Conservation (phyloP, 37 sponge, comb jelly and placozoan genomes). For the Halichondria panicea region DNA sequence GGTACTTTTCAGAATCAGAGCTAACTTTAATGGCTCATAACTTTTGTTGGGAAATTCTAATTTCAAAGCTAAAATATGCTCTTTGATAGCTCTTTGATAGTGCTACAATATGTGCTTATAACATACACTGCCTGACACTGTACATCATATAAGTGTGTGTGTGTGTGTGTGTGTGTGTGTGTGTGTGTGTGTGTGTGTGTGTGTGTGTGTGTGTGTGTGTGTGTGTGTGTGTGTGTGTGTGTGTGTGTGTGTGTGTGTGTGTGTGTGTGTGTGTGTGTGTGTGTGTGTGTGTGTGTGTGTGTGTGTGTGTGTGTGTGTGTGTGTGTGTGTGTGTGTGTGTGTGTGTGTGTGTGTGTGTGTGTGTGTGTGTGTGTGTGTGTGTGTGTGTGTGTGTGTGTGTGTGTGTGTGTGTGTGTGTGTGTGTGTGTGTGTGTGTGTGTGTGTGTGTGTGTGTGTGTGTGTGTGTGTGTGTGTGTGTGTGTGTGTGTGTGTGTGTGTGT, state of each 20-base stretch:
- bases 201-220: background rate
- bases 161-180: slow-evolving; percentile 4
- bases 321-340: slow-evolving; percentile 32
- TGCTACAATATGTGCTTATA: too few relatives aligned
- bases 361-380: slow-evolving; percentile 43
- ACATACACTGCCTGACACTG: background rate
- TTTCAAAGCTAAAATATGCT: too few relatives aligned
- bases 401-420: slow-evolving; percentile 10
- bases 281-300: too few relatives aligned
- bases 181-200: background rate
- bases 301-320: slow-evolving; percentile 2
- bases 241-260: too few relatives aligned
- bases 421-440: background rate
- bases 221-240: too few relatives aligned
- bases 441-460: background rate
- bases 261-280: too few relatives aligned
- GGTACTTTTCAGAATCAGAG: too few relatives aligned
- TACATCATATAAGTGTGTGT: background rate
- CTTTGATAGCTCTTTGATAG: too few relatives aligned
- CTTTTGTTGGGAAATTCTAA: too few relatives aligned
- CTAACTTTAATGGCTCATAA: too few relatives aligned
- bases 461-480: background rate
- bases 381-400: slow-evolving; percentile 30
- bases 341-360: slow-evolving; percentile 12
- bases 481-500: slow-evolving; percentile 30